Evolutionary conservation across 2,797 vertebrate species (phyloP), one percentile per base, ranked within the genome.

Genomic region (Poeciliopsis paucimaculata): DNA sequence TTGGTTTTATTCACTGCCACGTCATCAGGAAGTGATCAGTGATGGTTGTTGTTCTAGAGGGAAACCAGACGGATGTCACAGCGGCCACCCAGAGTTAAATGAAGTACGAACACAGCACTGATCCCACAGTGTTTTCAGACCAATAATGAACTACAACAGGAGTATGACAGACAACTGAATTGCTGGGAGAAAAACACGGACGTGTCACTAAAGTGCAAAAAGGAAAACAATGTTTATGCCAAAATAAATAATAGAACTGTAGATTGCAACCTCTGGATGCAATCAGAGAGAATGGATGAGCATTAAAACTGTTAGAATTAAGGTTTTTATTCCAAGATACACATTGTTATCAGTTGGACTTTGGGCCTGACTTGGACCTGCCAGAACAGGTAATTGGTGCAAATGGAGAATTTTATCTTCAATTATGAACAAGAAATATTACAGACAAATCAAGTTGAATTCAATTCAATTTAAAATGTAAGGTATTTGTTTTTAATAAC

Each of bases 11-110:
- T 68, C 64, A 26, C 4, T 39, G 39, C 20, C 20, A 5, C 64
- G 60, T 51, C 23, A 47, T 72, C 76, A 41, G 39, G 10, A 53
- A 49, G 49, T 1, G 11, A 53, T 80, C 79, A 80, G 73, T n/a
- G 51, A 23, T n/a, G 77, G 55, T 49, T 55, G 57, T 43, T 71
- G 28, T 55, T 77, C 78, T 12, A 13, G 43, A 73, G 45, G 75
- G 79, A 77, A 83, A 79, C 47, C 80, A 78, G 74, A 70, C 2
- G 9, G 72, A 77, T 64, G 68, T 76, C 57, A 70, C 31, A 49
- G 9, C 31, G 2, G 18, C 36, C 66, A 73, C n/a, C 66, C 73
- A 43, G 75, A 71, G 73, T 78, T 71, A 78, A 77, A 86, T 62
- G 60, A 82, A 79, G 83, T 51, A 28, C 2, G 2, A 34, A 55